Percentiles rank a stretch among this genome's conserved stretches.
phyloP scores from a whole-genome alignment of 2,113 vertebrate species.

The Amphilophus citrinellus region DNA sequence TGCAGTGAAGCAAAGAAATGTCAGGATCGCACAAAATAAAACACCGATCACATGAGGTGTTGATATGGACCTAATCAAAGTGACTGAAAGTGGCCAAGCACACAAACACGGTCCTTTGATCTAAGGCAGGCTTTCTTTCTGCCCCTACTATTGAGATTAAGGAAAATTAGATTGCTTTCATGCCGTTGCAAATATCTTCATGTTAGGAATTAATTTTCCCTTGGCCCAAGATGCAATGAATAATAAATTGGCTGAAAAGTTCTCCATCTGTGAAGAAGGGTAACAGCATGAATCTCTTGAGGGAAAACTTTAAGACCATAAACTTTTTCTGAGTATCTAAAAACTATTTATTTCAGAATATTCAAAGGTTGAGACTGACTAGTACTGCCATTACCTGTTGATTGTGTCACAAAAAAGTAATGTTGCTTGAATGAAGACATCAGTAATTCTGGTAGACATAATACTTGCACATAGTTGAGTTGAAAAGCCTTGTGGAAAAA shows the following conservation, averaged over 20 bases:
- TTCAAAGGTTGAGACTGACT: background rate
- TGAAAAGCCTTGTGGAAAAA: background rate
- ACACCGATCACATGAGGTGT: constrained; percentile 26
- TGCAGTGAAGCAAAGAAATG: constrained; percentile 39
- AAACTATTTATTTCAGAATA: constrained; percentile 40
- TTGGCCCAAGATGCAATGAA: constrained; percentile 70
- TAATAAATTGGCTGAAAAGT: constrained; percentile 73
- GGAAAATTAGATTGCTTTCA: constrained; percentile 69
- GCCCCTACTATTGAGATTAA: constrained; percentile 57
- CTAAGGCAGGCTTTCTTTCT: constrained; percentile 52
- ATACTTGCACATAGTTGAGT: background rate
- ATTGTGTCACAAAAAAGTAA: background rate
- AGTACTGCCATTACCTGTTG: constrained; percentile 35
- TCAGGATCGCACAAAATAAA: constrained; percentile 49
- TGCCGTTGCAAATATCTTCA: constrained; percentile 73
- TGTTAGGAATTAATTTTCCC: constrained; percentile 74
- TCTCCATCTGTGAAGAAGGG: constrained; percentile 64
- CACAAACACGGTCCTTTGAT: constrained; percentile 71
- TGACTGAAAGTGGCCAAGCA: constrained; percentile 58
- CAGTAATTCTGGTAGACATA: background rate
- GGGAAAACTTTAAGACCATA: constrained; percentile 57
- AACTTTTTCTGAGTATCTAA: constrained; percentile 37
- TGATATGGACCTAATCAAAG: constrained; percentile 68
- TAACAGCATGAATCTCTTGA: constrained; percentile 51
- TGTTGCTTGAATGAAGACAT: background rate